Evolutionary conservation across 2,888 invertebrate genomes (phyloP), one percentile per base, ranked within the genome.

Genomic region (Tineola bisselliella): DNA sequence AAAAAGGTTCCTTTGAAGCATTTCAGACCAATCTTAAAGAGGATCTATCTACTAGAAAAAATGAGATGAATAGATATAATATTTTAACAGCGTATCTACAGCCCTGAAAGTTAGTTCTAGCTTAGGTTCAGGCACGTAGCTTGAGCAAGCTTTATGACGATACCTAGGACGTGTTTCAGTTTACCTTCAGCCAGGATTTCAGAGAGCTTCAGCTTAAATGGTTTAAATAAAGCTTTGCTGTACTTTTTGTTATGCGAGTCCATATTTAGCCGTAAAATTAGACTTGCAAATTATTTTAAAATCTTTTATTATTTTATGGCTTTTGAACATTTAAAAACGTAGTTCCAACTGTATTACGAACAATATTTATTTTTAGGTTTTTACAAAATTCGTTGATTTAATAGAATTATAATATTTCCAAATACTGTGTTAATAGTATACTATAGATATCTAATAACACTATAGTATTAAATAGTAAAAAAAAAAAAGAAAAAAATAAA

Each of bases 81-180:
- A 8, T 43, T 43, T 13, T n/a, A 48, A 13, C 6, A n/a, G 15
- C 58, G 12, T 58, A 17, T 17, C 58, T 58, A 13, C 58, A 13
- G 58, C 13, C 58, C 15, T 33, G 58, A 17, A 58, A 33, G 33
- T 33, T 33, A 58, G 33, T n/a, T 33, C 31, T 54, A 54, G 18
- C 54, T 54, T 54, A 54, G 54, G 54, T 54, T 54, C 25, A n/a
- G 54, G 19, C 58, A 58, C 58, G 58, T 58, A 31, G 31, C 33
- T 33, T 15, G 30, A 18, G 33, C 58, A 13, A 13, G 33, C 58
- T 58, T 58, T 58, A 58, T 33, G 58, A 58, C 33, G 33, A 58
- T 58, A 58, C 33, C 58, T 17, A 33, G 58, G 18, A 58, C 58
- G 58, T 58, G 58, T 31, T 33, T 33, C 33, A 58, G 58, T 58